A percentile compares a stretch with the other conserved stretches of the same genome.
Conservation (phyloP, 2,888 invertebrate genomes). For the Lasioglossum oenotherae region DNA sequence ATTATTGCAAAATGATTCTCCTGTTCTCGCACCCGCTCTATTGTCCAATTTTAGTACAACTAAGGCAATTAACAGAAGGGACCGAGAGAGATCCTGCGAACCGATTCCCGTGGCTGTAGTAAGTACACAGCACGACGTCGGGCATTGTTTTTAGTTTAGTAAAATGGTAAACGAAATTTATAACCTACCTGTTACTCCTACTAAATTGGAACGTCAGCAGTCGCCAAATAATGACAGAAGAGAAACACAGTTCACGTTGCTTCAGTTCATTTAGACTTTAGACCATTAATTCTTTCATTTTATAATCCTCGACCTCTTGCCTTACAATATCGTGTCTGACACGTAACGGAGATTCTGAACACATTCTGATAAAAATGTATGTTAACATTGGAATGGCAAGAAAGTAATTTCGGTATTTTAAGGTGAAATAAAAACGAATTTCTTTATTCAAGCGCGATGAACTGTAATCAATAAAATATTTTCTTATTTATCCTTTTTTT, state of each 20-base stretch:
- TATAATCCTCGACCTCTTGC: not conserved
- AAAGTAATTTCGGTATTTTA: too few relatives aligned
- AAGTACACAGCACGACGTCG: constrained; percentile 28
- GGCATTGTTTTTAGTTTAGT: not conserved
- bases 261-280: too few relatives aligned
- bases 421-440: too few relatives aligned
- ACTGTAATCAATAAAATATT: too few relatives aligned
- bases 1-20: constrained; percentile 26
- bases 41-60: constrained; percentile 43
- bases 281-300: not conserved
- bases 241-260: not conserved
- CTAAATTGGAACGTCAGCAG: not conserved
- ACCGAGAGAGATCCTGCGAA: constrained; percentile 19
- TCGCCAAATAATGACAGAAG: not conserved
- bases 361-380: too few relatives aligned
- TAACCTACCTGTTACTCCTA: not conserved
- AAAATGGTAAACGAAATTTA: not conserved
- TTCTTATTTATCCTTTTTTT: too few relatives aligned
- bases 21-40: not conserved
- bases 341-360: too few relatives aligned
- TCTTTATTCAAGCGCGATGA: too few relatives aligned
- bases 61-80: constrained; percentile 10
- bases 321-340: too few relatives aligned
- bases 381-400: too few relatives aligned
- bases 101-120: constrained; percentile 56